Evolutionary conservation across 2,113 vertebrate species (phyloP).

Genomic region (Clarias batrachus): DNA sequence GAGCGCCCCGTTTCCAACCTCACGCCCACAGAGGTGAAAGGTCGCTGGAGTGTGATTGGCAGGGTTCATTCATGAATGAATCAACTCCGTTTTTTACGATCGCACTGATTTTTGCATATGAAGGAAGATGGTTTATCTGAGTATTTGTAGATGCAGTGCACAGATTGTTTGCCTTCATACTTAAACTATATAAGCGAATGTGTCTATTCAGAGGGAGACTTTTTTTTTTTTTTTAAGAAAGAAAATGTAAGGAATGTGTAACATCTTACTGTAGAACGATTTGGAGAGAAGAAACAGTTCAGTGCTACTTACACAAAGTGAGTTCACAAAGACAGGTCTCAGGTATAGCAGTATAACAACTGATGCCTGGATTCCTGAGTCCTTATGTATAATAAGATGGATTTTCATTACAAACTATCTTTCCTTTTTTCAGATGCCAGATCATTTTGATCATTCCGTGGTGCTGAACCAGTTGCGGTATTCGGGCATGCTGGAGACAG

Average conservation of each 20-base stretch:
- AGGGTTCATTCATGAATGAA: constrained; percentile 35
- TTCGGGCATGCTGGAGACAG: constrained; percentile 96
- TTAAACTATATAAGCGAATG: neutral
- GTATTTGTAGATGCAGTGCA: neutral
- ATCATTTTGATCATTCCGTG: constrained; percentile 91
- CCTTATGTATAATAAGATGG: neutral
- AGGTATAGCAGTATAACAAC: neutral
- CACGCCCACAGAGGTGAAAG: constrained; percentile 45
- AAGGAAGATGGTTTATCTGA: neutral
- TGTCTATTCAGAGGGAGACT: neutral
- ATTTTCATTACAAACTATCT: neutral
- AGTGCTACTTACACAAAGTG: neutral
- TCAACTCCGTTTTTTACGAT: neutral
- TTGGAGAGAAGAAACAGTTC: neutral
- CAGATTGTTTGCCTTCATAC: neutral
- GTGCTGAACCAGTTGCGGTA: constrained; percentile 97
- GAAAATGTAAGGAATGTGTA: neutral
- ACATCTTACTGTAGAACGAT: neutral
- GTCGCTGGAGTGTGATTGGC: constrained; percentile 25
- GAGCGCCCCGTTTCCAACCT: constrained; percentile 45
- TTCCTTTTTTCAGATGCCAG: constrained; percentile 79
- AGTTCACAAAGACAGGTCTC: neutral
- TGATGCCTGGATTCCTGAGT: neutral
- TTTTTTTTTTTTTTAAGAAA: neutral
- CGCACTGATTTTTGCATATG: neutral